phyloP scores from a whole-genome alignment of 1,140 invertebrate genomes.

The Pogonognathellus flavescens region DNA sequence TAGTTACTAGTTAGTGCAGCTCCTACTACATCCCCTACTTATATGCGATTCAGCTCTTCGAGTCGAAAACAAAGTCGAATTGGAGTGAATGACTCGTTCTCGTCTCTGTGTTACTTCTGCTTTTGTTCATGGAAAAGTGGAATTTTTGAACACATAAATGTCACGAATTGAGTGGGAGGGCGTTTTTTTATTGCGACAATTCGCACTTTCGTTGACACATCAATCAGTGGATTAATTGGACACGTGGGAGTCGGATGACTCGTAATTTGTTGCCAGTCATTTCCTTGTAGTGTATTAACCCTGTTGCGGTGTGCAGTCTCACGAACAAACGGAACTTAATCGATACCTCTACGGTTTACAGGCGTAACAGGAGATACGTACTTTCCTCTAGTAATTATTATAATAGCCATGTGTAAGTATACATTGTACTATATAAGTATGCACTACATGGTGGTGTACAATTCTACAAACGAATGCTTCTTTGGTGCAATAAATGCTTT shows the following conservation, averaged over 20 bases:
- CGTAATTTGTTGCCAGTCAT: conserved; percentile 31
- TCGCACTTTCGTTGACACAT: conserved; percentile 43
- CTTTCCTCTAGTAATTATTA: too few species aligned
- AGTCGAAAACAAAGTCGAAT: neutral
- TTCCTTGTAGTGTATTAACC: neutral
- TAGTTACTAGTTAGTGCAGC: neutral
- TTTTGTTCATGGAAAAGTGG: neutral
- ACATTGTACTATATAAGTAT: too few species aligned
- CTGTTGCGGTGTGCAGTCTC: too few species aligned
- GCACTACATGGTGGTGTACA: too few species aligned
- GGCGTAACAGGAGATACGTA: too few species aligned
- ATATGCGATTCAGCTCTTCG: conserved; percentile 4
- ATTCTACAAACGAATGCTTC: too few species aligned
- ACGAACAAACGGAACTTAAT: too few species aligned
- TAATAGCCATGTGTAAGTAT: too few species aligned
- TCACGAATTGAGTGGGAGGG: conserved; percentile 20
- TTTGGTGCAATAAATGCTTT: too few species aligned
- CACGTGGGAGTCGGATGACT: neutral
- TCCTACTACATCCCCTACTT: neutral
- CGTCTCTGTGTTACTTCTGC: neutral
- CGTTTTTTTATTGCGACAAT: conserved; percentile 44
- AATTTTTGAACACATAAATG: conserved; percentile 24
- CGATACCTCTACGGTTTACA: too few species aligned
- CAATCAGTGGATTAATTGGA: conserved; percentile 45
- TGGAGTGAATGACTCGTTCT: neutral